phyloP scores from a whole-genome alignment of 2,113 vertebrate species.

The Orcinus orca region DNA sequence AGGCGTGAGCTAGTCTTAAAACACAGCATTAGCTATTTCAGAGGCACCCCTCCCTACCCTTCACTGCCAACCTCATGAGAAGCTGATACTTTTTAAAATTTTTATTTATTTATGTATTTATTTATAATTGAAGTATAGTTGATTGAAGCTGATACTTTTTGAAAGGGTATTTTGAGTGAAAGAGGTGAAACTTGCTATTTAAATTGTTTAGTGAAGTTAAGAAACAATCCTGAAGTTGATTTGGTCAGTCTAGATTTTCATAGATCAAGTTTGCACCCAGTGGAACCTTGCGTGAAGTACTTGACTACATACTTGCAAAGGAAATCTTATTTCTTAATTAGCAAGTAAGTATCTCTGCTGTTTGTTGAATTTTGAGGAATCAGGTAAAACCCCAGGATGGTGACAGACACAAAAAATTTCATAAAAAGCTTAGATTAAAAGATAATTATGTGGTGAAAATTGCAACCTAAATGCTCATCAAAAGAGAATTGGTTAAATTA shows the following conservation, averaged over 20 bases:
- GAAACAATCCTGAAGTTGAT: not conserved
- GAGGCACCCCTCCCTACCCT: not conserved
- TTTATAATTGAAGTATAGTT: too few relatives aligned
- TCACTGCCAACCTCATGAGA: not conserved
- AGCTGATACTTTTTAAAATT: not conserved
- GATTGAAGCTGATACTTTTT: not conserved
- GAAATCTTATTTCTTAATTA: conserved; percentile 14
- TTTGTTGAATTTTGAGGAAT: not conserved
- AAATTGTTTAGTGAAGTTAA: not conserved
- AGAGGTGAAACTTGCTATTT: not conserved
- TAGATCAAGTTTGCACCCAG: not conserved
- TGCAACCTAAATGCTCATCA: not conserved
- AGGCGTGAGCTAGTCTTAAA: not conserved
- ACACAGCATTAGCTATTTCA: not conserved
- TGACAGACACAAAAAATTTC: not conserved
- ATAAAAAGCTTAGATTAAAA: not conserved
- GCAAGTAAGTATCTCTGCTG: not conserved
- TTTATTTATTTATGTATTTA: too few relatives aligned
- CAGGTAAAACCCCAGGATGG: not conserved
- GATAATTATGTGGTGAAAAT: conserved; percentile 17
- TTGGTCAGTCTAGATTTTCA: not conserved
- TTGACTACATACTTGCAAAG: not conserved
- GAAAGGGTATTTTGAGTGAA: not conserved
- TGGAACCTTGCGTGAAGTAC: not conserved
- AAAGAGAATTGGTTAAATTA: not conserved